Evolutionary conservation across 2,113 vertebrate genomes (phyloP).

Genomic region (Macaca fascicularis): DNA sequence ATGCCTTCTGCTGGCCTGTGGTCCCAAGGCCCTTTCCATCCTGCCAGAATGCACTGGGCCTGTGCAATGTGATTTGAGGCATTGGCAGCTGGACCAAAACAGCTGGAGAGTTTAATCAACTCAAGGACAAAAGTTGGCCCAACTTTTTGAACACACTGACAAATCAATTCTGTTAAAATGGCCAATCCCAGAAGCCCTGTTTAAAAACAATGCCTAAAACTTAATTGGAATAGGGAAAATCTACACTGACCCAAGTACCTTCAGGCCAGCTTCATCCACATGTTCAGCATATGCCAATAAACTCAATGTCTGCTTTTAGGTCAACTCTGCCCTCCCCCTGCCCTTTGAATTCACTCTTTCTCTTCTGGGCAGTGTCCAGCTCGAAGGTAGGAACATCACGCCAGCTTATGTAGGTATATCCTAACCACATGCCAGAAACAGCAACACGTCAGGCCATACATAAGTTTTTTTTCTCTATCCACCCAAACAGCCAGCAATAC

Average conservation of each 20-base stretch:
- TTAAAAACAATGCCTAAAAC: background rate
- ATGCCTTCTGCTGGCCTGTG: background rate
- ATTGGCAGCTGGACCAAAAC: background rate
- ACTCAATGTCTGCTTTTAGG: background rate
- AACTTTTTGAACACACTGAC: background rate
- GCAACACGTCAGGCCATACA: accelerated
- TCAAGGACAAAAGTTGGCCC: background rate
- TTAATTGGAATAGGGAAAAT: background rate
- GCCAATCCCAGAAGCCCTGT: background rate
- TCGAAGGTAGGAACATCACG: background rate
- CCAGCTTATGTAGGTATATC: background rate
- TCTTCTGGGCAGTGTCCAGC: background rate
- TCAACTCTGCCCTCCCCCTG: background rate
- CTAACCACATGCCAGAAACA: background rate
- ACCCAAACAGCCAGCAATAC: background rate
- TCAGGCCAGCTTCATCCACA: background rate
- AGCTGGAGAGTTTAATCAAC: background rate
- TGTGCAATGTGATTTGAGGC: background rate
- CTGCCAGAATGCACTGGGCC: background rate
- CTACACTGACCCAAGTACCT: too few species aligned
- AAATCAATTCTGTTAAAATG: background rate
- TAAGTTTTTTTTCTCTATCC: background rate
- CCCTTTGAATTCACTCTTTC: background rate
- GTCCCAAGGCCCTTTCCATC: background rate
- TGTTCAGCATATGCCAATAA: background rate